phyloP scores from a whole-genome alignment of 2,113 vertebrate species.

The Tetrax tetrax region DNA sequence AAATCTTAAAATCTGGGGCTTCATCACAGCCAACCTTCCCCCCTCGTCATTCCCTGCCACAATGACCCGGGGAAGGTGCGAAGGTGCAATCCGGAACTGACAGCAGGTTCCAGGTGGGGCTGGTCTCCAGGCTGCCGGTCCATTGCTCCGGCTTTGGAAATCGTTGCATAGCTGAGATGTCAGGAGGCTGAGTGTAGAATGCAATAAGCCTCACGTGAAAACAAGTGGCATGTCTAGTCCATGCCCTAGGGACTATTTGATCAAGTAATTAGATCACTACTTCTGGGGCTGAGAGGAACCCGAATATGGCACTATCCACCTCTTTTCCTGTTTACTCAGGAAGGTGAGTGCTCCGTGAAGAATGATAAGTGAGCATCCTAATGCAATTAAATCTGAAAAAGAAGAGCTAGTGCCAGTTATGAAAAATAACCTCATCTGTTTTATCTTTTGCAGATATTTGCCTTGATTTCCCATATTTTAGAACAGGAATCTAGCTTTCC shows the following conservation, averaged over 20 bases:
- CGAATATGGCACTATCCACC: not conserved
- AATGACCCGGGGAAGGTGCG: fast-evolving
- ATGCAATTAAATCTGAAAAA: not conserved
- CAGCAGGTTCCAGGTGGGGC: not conserved
- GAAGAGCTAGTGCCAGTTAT: not conserved
- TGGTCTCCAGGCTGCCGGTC: not conserved
- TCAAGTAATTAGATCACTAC: not conserved
- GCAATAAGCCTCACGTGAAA: not conserved
- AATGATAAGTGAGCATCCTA: not conserved
- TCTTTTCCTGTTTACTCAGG: slow-evolving; percentile 55
- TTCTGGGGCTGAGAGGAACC: not conserved
- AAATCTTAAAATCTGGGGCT: not conserved
- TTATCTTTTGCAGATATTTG: not conserved
- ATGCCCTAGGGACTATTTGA: not conserved
- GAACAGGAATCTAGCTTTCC: not conserved
- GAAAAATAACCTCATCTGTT: not conserved
- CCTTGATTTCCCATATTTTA: not conserved
- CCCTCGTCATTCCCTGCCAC: not conserved
- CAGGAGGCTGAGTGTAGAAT: not conserved
- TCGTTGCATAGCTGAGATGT: not conserved
- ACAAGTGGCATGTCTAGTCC: not conserved
- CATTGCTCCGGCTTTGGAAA: not conserved
- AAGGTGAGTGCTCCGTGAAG: not conserved
- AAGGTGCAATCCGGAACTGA: not conserved
- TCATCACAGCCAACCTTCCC: not conserved